These are phyloP conservation scores for Hydra vulgaris DNA, from an alignment of 30 jellyfish, hydroid and myxozoan genomes.

Conservation along the genomic window DNA sequence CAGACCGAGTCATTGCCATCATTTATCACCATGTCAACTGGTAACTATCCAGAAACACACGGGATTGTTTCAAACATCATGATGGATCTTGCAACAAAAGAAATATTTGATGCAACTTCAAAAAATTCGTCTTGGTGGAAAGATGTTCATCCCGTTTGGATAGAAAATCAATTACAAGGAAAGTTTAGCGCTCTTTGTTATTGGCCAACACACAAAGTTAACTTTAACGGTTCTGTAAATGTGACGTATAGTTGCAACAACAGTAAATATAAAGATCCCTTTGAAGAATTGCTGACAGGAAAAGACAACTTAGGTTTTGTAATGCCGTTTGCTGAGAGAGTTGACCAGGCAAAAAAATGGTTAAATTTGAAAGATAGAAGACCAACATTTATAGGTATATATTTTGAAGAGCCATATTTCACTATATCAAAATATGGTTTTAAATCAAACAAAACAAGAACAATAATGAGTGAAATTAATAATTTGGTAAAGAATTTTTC, in stretches of 20 bases:
- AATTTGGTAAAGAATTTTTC: constrained; percentile 20
- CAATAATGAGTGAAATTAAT: constrained; percentile 39
- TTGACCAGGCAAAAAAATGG: constrained; percentile 49
- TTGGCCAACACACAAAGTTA: constrained; percentile 91
- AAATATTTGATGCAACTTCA: constrained; percentile 42
- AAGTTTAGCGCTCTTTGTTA: constrained; percentile 73
- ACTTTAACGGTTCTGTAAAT: not conserved
- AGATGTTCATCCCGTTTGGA: constrained; percentile 89
- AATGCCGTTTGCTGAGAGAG: constrained; percentile 63
- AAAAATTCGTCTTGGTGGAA: constrained; percentile 69
- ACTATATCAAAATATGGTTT: constrained; percentile 51
- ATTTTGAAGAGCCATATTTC: constrained; percentile 84
- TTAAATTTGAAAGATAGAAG: constrained; percentile 26
- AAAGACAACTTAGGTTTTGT: constrained; percentile 25
- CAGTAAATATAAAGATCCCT: constrained; percentile 52
- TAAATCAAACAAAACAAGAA: constrained; percentile 30
- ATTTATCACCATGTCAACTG: constrained; percentile 74
- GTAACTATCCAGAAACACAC: constrained; percentile 70
- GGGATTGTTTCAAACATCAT: constrained; percentile 84
- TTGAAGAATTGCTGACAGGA: constrained; percentile 43
- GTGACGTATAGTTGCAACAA: constrained; percentile 38
- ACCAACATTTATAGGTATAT: constrained; percentile 82
- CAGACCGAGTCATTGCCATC: constrained; percentile 87
- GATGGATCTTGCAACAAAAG: constrained; percentile 40
- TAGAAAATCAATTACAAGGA: constrained; percentile 48